Percentiles rank a stretch among this genome's conserved stretches.
phyloP scores from a whole-genome alignment of 2,888 invertebrate species.

The Scrobipalpa costella region DNA sequence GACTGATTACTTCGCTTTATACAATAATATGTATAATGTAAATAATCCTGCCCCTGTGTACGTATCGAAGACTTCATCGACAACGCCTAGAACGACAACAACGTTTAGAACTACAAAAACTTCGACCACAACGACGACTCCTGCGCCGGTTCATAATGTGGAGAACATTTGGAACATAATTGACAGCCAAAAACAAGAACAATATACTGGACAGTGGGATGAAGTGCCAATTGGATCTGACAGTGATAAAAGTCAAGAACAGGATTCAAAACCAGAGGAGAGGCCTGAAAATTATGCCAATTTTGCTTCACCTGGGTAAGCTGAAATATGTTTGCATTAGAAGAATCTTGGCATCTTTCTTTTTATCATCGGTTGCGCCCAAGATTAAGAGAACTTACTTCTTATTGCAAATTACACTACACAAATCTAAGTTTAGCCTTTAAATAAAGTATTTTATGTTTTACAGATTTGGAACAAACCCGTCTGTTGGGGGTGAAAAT shows the following conservation, averaged over 20 bases:
- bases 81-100: conserved; percentile 40
- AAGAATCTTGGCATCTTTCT: background rate
- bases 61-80: conserved; percentile 41
- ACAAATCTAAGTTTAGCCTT: too few species aligned
- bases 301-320: conserved; percentile 72
- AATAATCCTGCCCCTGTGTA: conserved; percentile 50
- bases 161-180: conserved; percentile 76
- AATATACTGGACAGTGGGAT: conserved; percentile 61
- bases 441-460: conserved; percentile 13
- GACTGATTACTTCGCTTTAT: conserved; percentile 60
- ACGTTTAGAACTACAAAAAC: conserved; percentile 47
- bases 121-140: conserved; percentile 47
- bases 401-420: too few species aligned
- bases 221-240: conserved; percentile 52
- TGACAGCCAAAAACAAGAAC: conserved; percentile 64
- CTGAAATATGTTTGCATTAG: conserved; percentile 9
- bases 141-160: conserved; percentile 50
- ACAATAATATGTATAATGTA: conserved; percentile 58
- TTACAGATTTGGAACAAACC: conserved; percentile 65
- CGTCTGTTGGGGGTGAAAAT: conserved; percentile 69
- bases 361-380: background rate
- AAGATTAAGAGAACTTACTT: too few species aligned
- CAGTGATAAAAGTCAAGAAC: conserved; percentile 32
- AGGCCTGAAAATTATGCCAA: conserved; percentile 52
- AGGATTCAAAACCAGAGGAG: conserved; percentile 31